Percentiles rank a stretch among this genome's conserved stretches.
phyloP scores from a whole-genome alignment of 2,113 vertebrate species.

The Aphyosemion australe region DNA sequence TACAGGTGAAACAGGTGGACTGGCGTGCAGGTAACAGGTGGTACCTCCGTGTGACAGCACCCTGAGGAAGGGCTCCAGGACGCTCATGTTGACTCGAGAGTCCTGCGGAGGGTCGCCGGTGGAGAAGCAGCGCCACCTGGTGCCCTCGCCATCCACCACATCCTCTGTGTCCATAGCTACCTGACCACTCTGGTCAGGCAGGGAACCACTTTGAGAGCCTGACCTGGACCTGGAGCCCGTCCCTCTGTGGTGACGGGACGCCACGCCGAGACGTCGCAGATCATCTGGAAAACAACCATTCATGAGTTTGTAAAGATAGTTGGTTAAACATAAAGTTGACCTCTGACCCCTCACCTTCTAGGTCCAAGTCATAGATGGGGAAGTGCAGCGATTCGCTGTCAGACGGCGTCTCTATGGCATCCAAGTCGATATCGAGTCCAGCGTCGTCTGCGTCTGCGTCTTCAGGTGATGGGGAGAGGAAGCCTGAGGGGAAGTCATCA shows the following conservation, averaged over 20 bases:
- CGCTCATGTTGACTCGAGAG: conserved; percentile 79
- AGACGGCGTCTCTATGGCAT: conserved; percentile 81
- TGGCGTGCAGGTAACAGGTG: background rate
- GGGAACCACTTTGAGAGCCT: background rate
- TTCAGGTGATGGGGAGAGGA: conserved; percentile 50
- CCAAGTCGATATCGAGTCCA: conserved; percentile 77
- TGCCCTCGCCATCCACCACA: conserved; percentile 73
- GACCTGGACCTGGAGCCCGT: background rate
- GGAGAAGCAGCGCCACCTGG: conserved; percentile 81
- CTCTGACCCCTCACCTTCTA: conserved; percentile 77
- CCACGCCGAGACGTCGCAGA: conserved; percentile 59
- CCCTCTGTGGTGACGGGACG: background rate
- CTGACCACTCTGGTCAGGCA: conserved; percentile 40
- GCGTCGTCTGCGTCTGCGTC: conserved; percentile 70
- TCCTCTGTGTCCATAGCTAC: conserved; percentile 69
- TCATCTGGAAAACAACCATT: conserved; percentile 69
- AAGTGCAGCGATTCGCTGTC: conserved; percentile 81
- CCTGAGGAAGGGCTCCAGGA: conserved; percentile 78
- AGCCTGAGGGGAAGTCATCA: conserved; percentile 53
- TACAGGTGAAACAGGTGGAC: background rate
- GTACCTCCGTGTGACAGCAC: conserved; percentile 86
- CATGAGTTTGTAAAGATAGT: background rate
- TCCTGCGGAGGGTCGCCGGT: conserved; percentile 60
- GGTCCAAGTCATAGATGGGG: conserved; percentile 75
- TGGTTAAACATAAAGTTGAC: background rate